phyloP scores from a whole-genome alignment of 2,888 invertebrate species.

The Spicauda simplicius region DNA sequence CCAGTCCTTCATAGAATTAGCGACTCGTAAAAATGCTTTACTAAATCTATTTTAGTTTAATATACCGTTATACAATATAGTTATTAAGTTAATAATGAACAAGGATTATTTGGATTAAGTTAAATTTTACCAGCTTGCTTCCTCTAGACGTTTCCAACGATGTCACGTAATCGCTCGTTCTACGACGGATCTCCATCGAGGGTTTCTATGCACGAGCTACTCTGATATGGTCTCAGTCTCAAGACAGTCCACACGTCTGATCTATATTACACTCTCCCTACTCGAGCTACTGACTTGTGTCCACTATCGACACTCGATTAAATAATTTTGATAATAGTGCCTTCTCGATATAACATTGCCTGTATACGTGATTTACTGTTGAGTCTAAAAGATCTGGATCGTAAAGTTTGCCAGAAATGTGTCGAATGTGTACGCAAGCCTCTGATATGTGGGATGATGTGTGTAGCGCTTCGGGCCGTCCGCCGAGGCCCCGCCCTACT shows the following conservation, averaged over 20 bases:
- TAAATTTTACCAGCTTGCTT: conserved; percentile 61
- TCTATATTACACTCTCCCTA: conserved; percentile 81
- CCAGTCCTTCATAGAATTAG: conserved; percentile 81
- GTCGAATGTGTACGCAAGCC: conserved; percentile 72
- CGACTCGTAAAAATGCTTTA: conserved; percentile 77
- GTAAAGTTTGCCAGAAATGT: conserved; percentile 40
- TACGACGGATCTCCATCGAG: conserved; percentile 75
- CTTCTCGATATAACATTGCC: conserved; percentile 24
- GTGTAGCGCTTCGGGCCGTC: conserved; percentile 71
- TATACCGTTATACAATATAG: conserved; percentile 64
- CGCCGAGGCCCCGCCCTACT: conserved; percentile 64
- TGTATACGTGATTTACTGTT: conserved; percentile 21
- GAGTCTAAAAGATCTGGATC: conserved; percentile 25
- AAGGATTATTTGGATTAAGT: conserved; percentile 67
- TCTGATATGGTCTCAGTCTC: conserved; percentile 84
- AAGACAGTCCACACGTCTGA: conserved; percentile 81
- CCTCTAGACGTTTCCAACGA: conserved; percentile 51
- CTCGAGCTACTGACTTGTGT: conserved; percentile 78
- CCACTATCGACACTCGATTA: conserved; percentile 59
- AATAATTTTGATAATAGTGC: conserved; percentile 34
- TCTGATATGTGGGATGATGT: conserved; percentile 83
- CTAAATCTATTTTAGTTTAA: conserved; percentile 71
- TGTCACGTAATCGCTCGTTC: conserved; percentile 66
- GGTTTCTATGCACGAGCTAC: conserved; percentile 67
- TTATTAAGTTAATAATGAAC: conserved; percentile 70